A percentile compares a stretch with the other conserved stretches of the same genome.
Conservation (phyloP, 2,797 vertebrate species). For the Lagorchestes hirsutus region DNA sequence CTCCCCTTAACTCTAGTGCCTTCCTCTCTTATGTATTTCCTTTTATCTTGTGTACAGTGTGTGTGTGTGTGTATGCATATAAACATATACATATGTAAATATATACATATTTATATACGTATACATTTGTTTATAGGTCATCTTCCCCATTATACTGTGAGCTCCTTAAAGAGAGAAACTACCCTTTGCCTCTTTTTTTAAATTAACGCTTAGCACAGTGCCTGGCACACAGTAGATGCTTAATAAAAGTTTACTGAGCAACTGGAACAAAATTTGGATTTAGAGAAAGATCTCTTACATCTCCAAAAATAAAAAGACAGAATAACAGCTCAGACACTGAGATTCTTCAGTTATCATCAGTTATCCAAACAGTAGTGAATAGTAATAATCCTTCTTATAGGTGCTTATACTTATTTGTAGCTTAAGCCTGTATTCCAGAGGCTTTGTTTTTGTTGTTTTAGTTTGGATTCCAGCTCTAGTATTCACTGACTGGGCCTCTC, state of each 20-base stretch:
- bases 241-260: neutral
- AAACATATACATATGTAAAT: too few species aligned
- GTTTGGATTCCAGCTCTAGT: neutral
- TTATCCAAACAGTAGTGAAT: neutral
- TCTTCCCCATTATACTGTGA: neutral
- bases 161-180: neutral
- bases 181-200: neutral
- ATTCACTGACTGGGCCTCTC: neutral
- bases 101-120: neutral
- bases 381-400: neutral
- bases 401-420: neutral
- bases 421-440: neutral
- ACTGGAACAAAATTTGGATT: neutral
- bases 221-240: neutral
- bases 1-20: neutral
- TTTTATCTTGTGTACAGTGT: neutral
- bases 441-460: neutral
- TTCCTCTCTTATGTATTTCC: neutral
- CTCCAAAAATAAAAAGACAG: neutral
- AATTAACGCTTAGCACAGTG: neutral
- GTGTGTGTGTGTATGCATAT: neutral
- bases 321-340: neutral
- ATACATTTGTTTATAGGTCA: neutral
- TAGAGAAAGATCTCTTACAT: neutral
- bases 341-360: neutral